Percentiles rank a stretch among this genome's conserved stretches.
phyloP scores from a whole-genome alignment of 2,797 vertebrate species.

The Urocyon cinereoargenteus region DNA sequence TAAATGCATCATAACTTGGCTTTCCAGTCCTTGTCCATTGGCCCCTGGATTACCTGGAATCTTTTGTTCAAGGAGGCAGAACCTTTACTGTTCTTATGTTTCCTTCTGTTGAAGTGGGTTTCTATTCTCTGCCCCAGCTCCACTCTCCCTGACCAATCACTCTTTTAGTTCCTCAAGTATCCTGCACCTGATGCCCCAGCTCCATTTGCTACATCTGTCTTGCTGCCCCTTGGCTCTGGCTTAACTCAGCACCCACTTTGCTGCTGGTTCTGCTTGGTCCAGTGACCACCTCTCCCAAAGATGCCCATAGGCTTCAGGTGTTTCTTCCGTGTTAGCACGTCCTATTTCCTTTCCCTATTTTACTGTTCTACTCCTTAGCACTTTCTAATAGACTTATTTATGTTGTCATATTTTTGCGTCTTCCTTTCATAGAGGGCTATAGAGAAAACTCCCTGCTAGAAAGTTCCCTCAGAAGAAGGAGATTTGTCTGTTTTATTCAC shows the following conservation, averaged over 20 bases:
- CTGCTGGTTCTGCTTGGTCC: neutral
- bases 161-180: neutral
- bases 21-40: neutral
- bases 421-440: neutral
- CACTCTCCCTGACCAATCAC: neutral
- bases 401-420: neutral
- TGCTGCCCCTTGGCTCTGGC: neutral
- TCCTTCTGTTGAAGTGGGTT: neutral
- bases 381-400: neutral
- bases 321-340: neutral
- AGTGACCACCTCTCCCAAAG: neutral
- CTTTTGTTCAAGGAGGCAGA: conserved; percentile 12
- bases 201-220: neutral
- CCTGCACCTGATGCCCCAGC: neutral
- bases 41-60: conserved; percentile 35
- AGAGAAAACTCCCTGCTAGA: neutral
- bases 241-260: neutral
- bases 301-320: neutral
- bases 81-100: neutral
- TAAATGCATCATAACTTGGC: conserved; percentile 9
- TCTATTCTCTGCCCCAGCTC: neutral
- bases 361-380: neutral
- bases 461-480: neutral
- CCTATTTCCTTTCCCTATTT: neutral
- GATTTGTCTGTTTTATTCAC: conserved; percentile 7